These are phyloP conservation scores for Ctenodactylus gundi DNA, from an alignment of 2,113 vertebrate species.

Conservation along the genomic window DNA sequence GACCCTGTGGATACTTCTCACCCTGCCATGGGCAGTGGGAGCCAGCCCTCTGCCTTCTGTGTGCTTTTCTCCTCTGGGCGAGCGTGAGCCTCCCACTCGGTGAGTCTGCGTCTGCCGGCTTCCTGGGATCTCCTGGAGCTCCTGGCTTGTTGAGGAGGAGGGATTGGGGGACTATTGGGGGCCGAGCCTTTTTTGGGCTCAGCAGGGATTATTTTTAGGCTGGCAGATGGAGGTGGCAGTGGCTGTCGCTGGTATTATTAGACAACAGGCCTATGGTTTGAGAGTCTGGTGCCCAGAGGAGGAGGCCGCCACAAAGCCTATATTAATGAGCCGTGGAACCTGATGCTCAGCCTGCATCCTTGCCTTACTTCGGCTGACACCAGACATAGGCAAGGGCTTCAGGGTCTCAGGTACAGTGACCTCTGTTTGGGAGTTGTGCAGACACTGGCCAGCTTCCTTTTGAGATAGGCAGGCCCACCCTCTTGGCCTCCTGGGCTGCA, in stretches of 20 bases:
- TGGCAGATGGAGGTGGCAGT: slow-evolving; percentile 76
- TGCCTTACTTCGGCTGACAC: neutral
- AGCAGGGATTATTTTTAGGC: slow-evolving; percentile 77
- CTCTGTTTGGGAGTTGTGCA: neutral
- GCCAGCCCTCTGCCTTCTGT: neutral
- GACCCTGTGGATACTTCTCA: too few species aligned
- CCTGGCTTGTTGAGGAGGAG: slow-evolving; percentile 60
- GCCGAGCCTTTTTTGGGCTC: slow-evolving; percentile 70
- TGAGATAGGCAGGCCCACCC: neutral
- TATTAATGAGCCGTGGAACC: neutral
- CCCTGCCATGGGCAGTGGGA: neutral
- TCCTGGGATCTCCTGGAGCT: slow-evolving; percentile 70
- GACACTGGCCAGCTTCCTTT: neutral
- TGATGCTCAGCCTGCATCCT: neutral
- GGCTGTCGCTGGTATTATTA: slow-evolving; percentile 78
- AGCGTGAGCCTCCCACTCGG: neutral
- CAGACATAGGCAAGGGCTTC: neutral
- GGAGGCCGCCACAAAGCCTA: neutral
- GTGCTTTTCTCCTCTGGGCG: neutral
- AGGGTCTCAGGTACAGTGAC: neutral
- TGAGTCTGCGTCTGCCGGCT: slow-evolving; percentile 7
- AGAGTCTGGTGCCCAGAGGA: slow-evolving; percentile 69
- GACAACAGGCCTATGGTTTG: slow-evolving; percentile 72
- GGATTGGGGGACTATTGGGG: slow-evolving; percentile 68
- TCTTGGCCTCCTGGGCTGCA: neutral